Evolutionary conservation across 2,888 invertebrate species (phyloP), one percentile per base, ranked within the genome.

Genomic region (Alsophila aescularia): DNA sequence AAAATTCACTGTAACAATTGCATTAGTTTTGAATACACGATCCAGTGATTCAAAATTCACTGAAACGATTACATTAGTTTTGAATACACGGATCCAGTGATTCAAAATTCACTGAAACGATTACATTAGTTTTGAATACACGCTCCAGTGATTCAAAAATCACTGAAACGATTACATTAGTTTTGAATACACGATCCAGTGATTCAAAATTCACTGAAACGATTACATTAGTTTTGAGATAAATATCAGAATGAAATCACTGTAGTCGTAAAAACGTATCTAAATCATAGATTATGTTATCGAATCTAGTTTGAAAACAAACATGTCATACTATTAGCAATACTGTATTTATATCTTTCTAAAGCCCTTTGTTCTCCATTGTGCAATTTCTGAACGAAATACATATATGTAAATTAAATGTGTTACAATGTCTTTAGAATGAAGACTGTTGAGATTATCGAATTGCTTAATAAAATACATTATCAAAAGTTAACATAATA

Each of bases 241-340:
- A 37, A 10, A 24, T 43, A 31, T 44, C 13, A 2, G 29, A 40
- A 18, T 52, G 21, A 52, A 39, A 29, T 29, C 14, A 2, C n/a
- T 16, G 36, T 51, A 36, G 42, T 29, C 36, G 35, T 24, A 14
- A 42, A 35, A 32, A 18, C 21, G 31, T 36, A 34, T 16, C 13
- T 50, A 50, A 42, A 36, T 42, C 35, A 42, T 43, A 31, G 24
- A 15, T 5, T 39, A 14, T 31, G 31, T 18, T 14, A 48, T 35
- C 13, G 12, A 13, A 24, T 40, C 21, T 24, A 40, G n/a, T 21
- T 14, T 36, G 36, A 36, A 42, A 42, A 36, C 31, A 50, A 49
- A 50, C 42, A 16, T 24, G 1, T 32, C 4, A 1, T 29, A n/a
- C 5, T 35, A n/a, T 27, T n/a, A 4, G 6, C 24, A 21, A 13